Evolutionary conservation across 2,113 vertebrate species (phyloP).

Genomic region (Recurvirostra avosetta): DNA sequence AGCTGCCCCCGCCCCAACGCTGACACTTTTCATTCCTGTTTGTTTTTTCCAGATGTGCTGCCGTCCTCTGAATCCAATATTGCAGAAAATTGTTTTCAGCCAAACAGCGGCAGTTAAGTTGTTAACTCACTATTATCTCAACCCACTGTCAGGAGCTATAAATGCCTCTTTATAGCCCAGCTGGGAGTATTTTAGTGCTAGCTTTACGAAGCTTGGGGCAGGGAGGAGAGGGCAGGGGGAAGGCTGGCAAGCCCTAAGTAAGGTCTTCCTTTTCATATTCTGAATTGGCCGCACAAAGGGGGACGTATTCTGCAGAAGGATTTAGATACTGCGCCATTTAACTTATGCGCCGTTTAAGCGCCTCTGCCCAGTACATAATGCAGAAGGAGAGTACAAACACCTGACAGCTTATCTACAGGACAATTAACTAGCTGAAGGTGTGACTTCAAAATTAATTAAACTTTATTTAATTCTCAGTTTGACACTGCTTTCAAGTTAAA

Average conservation of each 20-base stretch:
- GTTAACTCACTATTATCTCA: not conserved
- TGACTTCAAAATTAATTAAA: not conserved
- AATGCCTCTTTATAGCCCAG: not conserved
- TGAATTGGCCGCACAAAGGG: not conserved
- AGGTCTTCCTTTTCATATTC: not conserved
- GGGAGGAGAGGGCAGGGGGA: not conserved
- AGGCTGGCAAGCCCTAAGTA: not conserved
- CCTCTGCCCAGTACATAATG: not conserved
- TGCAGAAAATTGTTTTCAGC: not conserved
- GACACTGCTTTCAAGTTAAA: not conserved
- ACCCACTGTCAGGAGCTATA: not conserved
- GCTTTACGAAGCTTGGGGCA: not conserved
- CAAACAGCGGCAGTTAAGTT: not conserved
- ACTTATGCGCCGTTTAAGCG: fast-evolving
- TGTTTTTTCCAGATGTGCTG: not conserved
- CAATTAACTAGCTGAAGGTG: not conserved
- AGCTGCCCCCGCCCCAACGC: fast-evolving
- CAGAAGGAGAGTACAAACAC: not conserved
- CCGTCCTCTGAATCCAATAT: not conserved
- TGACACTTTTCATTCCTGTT: not conserved
- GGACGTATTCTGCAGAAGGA: not conserved
- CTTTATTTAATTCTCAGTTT: not conserved
- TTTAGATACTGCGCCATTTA: not conserved
- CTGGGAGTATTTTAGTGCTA: not conserved
- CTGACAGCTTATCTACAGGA: not conserved